Evolutionary conservation across 1,140 invertebrate genomes (phyloP), one percentile per base, ranked within the genome.

Genomic region (Trichoplusia ni): DNA sequence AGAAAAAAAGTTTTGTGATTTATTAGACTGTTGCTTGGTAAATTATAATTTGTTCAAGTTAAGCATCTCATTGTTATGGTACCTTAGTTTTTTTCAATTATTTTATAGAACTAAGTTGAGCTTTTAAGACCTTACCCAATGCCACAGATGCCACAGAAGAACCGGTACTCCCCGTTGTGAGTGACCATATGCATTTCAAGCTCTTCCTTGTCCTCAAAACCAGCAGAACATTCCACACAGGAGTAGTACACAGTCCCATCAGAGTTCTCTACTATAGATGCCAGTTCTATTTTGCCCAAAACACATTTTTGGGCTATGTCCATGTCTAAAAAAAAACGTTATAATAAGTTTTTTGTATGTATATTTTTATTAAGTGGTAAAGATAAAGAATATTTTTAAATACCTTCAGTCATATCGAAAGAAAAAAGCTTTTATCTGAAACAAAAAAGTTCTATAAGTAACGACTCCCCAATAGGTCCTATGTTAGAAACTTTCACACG

Each of bases 161-260:
- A 93, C 67, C 94, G 91, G 68, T 95, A 92, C 70, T 95, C 94
- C 40, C 95, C 94, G 73, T 94, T 95, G 73, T 96, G 95, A 4
- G 92, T 92, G 35, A 94, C 93, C 14, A 95, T 82, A 88, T 96
- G 95, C 60, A 94, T 92, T 72, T 96, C 95, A 4, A 96, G 81
- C 11, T 94, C 85, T 64, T 95, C 94, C 69, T 95, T 96, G 51
- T 95, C 93, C 18, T 74, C 61, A 63, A 71, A 81, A 23, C 71
- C 66, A 8, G 66, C 69, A 1, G 82, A 69, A 47, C 87, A 90
- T 35, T 86, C 75, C 25, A 85, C 72, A 67, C 87, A 88, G 7
- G 75, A 79, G 64, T 67, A 90, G 16, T 67, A 47, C 2, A 67
- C 74, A 4, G 19, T 19, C 8, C 81, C 85, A 53, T 79, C 60